Percentiles rank a stretch among this genome's conserved stretches.
phyloP scores from a whole-genome alignment of 2,113 vertebrate species.

The Lophius piscatorius region DNA sequence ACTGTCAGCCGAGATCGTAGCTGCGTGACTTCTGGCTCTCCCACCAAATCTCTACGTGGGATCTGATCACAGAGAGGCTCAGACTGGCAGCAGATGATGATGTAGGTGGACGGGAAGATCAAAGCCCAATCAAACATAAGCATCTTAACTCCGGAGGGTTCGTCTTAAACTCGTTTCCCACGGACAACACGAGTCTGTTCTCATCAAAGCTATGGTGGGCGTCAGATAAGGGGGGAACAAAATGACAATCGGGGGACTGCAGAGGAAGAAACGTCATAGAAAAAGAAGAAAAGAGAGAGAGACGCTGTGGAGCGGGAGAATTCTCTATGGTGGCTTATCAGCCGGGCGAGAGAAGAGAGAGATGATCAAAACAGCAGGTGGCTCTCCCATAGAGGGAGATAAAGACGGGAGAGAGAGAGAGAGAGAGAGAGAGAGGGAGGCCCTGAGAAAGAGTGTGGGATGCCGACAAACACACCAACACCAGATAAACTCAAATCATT shows the following conservation, averaged over 20 bases:
- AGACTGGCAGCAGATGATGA: slow-evolving; percentile 54
- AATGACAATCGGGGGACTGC: slow-evolving; percentile 24
- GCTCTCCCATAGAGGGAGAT: slow-evolving; percentile 45
- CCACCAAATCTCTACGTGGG: slow-evolving; percentile 32
- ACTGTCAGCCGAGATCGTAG: slow-evolving; percentile 21
- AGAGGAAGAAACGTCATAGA: not conserved
- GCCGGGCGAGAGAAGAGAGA: slow-evolving; percentile 41
- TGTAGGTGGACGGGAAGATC: slow-evolving; percentile 57
- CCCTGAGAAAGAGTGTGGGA: slow-evolving; percentile 38
- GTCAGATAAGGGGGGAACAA: slow-evolving; percentile 31
- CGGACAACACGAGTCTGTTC: slow-evolving; percentile 24
- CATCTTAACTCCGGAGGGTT: slow-evolving; percentile 48
- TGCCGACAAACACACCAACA: slow-evolving; percentile 30
- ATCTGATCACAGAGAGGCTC: slow-evolving; percentile 53
- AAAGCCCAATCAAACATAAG: slow-evolving; percentile 57
- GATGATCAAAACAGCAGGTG: slow-evolving; percentile 68
- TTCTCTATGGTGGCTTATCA: slow-evolving; percentile 44
- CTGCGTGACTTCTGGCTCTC: slow-evolving; percentile 33
- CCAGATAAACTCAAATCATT: slow-evolving; percentile 47
- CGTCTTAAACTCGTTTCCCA: slow-evolving; percentile 32
- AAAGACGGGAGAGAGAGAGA: slow-evolving; percentile 1
- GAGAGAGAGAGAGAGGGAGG: slow-evolving; percentile 12
- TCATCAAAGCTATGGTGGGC: slow-evolving; percentile 28
- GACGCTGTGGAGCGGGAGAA: slow-evolving; percentile 21
- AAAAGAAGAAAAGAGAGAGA: not conserved